Percentiles rank a stretch among this genome's conserved stretches.
Evolutionary conservation across 2,113 vertebrate species (phyloP).

Genomic region (Scalopus aquaticus): DNA sequence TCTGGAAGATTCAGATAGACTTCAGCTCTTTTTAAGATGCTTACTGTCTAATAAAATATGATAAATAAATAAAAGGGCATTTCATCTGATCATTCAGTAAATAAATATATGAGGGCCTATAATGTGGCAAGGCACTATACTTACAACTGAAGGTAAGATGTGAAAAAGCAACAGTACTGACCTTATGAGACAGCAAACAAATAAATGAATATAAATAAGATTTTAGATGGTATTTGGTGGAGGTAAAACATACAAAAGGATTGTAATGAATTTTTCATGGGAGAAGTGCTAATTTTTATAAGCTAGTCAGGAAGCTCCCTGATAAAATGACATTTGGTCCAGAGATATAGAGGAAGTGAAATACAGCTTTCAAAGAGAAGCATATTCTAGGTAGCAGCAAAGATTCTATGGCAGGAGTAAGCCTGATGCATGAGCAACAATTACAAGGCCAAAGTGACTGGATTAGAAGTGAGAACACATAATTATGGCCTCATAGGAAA

Average conservation of each 20-base stretch:
- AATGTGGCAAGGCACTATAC: not conserved
- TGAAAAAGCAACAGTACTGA: not conserved
- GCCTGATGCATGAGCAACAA: not conserved
- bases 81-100: slow-evolving; percentile 28
- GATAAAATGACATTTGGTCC: not conserved
- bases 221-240: not conserved
- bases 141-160: slow-evolving; percentile 5
- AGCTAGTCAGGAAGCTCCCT: not conserved
- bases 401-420: not conserved
- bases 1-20: slow-evolving; percentile 8
- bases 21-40: not conserved
- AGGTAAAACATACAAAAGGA: not conserved
- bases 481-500: not conserved
- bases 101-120: slow-evolving; percentile 1
- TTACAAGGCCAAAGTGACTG: not conserved
- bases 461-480: not conserved
- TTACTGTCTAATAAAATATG: slow-evolving; percentile 17
- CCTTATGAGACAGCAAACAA: not conserved
- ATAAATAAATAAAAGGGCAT: not conserved
- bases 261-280: not conserved
- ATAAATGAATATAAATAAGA: not conserved
- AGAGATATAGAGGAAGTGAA: not conserved
- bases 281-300: not conserved
- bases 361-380: not conserved
- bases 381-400: not conserved